Conservation (phyloP, 2,113 vertebrate genomes). For the Ciconia boyciana region DNA sequence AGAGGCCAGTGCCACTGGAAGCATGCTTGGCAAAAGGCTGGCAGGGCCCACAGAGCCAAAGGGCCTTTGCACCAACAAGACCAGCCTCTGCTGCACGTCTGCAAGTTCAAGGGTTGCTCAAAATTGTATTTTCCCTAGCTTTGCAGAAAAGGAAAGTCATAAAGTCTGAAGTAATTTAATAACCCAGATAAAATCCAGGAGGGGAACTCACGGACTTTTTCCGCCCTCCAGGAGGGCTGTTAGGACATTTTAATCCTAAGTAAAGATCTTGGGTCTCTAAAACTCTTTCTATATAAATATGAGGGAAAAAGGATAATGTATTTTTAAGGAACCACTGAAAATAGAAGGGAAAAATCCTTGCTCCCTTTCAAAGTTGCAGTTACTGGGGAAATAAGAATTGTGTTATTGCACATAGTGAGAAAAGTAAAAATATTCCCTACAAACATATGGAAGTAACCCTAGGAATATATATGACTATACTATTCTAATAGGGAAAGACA, state of each 20-base stretch:
- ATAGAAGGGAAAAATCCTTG: neutral
- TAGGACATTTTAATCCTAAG: neutral
- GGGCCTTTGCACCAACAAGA: neutral
- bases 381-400: neutral
- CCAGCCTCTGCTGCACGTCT: neutral
- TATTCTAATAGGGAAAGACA: neutral
- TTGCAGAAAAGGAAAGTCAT: neutral
- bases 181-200: neutral
- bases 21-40: accelerated
- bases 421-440: neutral
- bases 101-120: neutral
- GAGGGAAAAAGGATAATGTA: neutral
- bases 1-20: neutral
- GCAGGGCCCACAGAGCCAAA: neutral
- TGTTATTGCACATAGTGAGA: neutral
- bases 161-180: neutral
- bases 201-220: neutral
- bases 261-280: neutral
- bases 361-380: neutral
- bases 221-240: neutral
- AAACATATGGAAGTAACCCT: neutral
- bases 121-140: neutral
- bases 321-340: neutral
- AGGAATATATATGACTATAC: neutral
- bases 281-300: neutral